Base-by-base conservation (phyloP, 2,888 invertebrate species). In the Philopedon plagiatum region DNA sequence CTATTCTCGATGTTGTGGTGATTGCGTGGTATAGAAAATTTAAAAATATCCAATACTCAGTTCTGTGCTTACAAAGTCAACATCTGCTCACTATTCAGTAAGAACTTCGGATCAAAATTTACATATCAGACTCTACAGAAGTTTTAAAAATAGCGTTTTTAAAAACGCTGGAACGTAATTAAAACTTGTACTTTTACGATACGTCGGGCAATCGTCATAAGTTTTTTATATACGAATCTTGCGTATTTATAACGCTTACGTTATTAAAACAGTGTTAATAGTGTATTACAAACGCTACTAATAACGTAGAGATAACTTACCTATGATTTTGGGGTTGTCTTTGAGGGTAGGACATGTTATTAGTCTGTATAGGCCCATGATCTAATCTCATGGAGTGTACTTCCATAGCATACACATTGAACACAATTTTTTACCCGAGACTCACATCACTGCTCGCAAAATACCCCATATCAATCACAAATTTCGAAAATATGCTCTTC, bases 341-440 rank as follows among this genome's bases (percentile, higher is more conserved):
- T 83, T 85, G 86, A 79, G 86, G 80, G 80, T 84, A 86, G 81
- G 85, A 83, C 86, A 86, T 85, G 79, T 84, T 83, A 81, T 83
- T 84, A 80, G 84, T 83, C 82, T 84, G 84, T 79, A 85, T 83
- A 78, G 84, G 80, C 83, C 85, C 86, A 86, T 86, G 85, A 80
- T 86, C 85, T 82, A 85, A 84, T 81, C 86, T 83, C 80, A 85
- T 83, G 78, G 85, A 84, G 79, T 85, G 85, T 80, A 85, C 85
- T 86, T 86, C 86, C 86, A 86, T 86, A 82, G 78, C 82, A 81
- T 79, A 81, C 79, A 81, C 81, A 82, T 82, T 80, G 81, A 81
- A 79, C 81, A 81, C 80, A 77, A 77, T 77, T 73, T 64, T 68
- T 63, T 57, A 62, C 67, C 60, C 58, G 67, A 74, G 62, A 71